These are phyloP conservation scores for Trachelus iudaicus DNA, from an alignment of 2,888 invertebrate genomes.

Conservation along the genomic window DNA sequence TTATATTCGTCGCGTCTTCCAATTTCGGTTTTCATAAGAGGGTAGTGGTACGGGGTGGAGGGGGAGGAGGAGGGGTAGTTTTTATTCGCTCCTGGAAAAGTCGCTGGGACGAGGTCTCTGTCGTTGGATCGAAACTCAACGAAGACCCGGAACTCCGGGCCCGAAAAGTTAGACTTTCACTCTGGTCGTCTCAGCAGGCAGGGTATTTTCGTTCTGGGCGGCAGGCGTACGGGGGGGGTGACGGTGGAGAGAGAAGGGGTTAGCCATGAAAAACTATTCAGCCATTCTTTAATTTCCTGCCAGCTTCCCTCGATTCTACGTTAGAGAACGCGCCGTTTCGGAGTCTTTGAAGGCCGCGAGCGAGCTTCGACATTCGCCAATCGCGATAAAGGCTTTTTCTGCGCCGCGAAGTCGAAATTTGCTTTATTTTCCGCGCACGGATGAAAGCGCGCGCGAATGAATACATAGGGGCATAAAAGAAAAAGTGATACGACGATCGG, in stretches of 20 bases:
- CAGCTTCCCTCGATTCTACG: not conserved
- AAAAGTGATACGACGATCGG: not conserved
- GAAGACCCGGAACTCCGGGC: not conserved
- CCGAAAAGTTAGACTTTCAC: not conserved
- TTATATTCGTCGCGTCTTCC: slow-evolving; percentile 6
- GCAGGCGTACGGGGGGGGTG: no score
- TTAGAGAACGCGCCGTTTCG: not conserved
- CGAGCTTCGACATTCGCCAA: not conserved
- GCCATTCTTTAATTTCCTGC: not conserved
- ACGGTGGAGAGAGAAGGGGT: no score
- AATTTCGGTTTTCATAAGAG: slow-evolving; percentile 9
- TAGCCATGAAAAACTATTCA: not conserved
- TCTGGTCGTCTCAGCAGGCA: not conserved
- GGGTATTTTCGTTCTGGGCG: not conserved
- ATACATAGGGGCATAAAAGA: not conserved
- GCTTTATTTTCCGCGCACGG: not conserved
- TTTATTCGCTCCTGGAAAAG: not conserved
- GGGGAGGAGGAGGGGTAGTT: slow-evolving; percentile 4
- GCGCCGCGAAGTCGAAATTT: slow-evolving; percentile 4
- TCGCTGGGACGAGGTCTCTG: not conserved
- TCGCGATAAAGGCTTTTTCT: not conserved
- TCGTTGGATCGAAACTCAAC: not conserved
- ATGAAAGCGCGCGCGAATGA: not conserved
- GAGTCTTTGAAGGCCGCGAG: not conserved
- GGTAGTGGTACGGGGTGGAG: not conserved